These are phyloP conservation scores for Pitangus sulphuratus DNA, from an alignment of 2,797 vertebrate genomes.

Conservation along the genomic window DNA sequence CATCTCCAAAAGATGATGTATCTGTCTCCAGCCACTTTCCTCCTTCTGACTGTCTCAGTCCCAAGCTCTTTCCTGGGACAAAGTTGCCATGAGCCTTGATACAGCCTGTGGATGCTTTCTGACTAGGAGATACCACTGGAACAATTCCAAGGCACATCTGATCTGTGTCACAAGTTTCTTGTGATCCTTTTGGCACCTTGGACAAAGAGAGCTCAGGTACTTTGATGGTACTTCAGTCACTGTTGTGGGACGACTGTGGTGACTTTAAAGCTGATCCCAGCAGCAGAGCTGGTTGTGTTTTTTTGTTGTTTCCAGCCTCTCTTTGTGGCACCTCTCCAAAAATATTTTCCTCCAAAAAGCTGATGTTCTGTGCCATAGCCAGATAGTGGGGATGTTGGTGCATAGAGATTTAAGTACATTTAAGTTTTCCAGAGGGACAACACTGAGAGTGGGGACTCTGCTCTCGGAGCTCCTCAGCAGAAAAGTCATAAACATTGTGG, in stretches of 20 bases:
- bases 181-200: neutral
- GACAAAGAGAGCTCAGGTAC: neutral
- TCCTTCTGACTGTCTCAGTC: neutral
- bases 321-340: neutral
- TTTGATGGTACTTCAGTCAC: neutral
- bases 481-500: slow-evolving; percentile 13
- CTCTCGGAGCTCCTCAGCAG: neutral
- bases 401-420: neutral
- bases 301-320: neutral
- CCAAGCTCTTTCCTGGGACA: neutral
- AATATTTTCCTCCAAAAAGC: neutral
- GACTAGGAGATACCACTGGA: neutral
- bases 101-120: neutral
- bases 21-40: neutral
- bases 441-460: neutral
- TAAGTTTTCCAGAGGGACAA: neutral
- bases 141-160: neutral
- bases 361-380: neutral
- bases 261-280: neutral
- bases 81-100: neutral
- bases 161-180: neutral
- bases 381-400: neutral
- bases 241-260: neutral
- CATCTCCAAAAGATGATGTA: neutral
- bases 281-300: neutral